Base-by-base conservation (phyloP, 2,113 vertebrate genomes). In the Callorhinus ursinus region DNA sequence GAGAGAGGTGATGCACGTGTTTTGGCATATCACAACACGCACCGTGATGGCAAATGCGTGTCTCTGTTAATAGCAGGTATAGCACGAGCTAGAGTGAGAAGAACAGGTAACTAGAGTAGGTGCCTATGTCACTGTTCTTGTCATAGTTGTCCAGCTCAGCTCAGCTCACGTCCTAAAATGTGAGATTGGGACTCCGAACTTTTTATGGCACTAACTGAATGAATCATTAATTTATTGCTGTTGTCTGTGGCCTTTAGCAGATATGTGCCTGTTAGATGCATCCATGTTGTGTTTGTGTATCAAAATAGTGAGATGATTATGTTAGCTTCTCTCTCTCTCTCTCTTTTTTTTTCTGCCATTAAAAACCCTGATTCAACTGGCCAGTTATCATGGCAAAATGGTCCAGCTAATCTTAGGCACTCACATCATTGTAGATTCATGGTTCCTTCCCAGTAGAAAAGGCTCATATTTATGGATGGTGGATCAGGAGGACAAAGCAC, bases 21-120 rank as follows among this genome's bases (percentile, higher is more conserved):
- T 83, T 94, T 51, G 80, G 57, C 19, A 19, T 63, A 53, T 53
- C 71, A 42, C 28, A 77, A 49, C 65, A 49, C 42, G 36, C 49
- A 49, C 53, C 49, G 55, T 63, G 61, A 69, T 92, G 92, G 90
- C 85, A 97, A 96, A 76, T 39, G 39, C 39, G 31, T 57, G 11
- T 97, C 86, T 88, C 72, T 92, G 33, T 95, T 84, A 76, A 85
- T 63, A 85, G 92, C 84, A 95, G 84, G 65, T 92, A 3, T 93
- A 90, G 76, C 71, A 79, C 97, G 90, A 96, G 59, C 57, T 59
- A 49, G 90, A 72, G n/a, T 82, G 93, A 88, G 92, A 94, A 91
- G 88, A 95, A 59, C n/a, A 67, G 42, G 84, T 96, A 96, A 87
- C 72, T 59, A 55, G 93, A 77, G 77, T 53, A 96, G 92, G 49